Conservation (phyloP, 1,140 invertebrate species). For the Agrypnia vestita region DNA sequence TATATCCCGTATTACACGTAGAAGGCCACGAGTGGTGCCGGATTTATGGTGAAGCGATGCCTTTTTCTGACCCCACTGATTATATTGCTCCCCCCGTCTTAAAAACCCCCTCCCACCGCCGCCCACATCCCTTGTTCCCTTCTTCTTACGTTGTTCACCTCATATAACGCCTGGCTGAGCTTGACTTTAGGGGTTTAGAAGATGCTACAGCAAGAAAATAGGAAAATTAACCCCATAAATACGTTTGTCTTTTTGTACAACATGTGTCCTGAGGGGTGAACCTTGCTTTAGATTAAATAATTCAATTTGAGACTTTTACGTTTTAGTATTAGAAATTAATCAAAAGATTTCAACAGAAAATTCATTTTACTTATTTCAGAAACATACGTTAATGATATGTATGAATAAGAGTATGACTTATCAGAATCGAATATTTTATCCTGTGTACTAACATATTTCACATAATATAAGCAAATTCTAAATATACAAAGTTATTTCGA, state of each 20-base stretch:
- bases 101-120: not conserved
- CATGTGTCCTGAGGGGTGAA: too few relatives aligned
- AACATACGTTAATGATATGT: too few relatives aligned
- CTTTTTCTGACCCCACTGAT: constrained; percentile 33
- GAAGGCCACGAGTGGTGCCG: not conserved
- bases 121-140: not conserved
- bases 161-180: constrained; percentile 41
- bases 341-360: too few relatives aligned
- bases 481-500: too few relatives aligned
- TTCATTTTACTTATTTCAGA: too few relatives aligned
- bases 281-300: too few relatives aligned
- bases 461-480: too few relatives aligned
- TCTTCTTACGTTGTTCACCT: constrained; percentile 29
- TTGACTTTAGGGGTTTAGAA: constrained; percentile 29
- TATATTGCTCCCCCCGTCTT: constrained; percentile 22
- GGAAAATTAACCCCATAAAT: constrained; percentile 29
- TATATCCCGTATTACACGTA: constrained; percentile 4
- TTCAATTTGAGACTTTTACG: too few relatives aligned
- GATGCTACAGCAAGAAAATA: not conserved
- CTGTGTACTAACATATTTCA: too few relatives aligned
- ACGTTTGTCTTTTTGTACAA: constrained; percentile 1
- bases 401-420: too few relatives aligned
- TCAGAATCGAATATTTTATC: too few relatives aligned
- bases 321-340: too few relatives aligned
- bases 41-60: constrained; percentile 35